Evolutionary conservation across 2,113 vertebrate species (phyloP), one percentile per base, ranked within the genome.

Genomic region (Cyprinus carpio): DNA sequence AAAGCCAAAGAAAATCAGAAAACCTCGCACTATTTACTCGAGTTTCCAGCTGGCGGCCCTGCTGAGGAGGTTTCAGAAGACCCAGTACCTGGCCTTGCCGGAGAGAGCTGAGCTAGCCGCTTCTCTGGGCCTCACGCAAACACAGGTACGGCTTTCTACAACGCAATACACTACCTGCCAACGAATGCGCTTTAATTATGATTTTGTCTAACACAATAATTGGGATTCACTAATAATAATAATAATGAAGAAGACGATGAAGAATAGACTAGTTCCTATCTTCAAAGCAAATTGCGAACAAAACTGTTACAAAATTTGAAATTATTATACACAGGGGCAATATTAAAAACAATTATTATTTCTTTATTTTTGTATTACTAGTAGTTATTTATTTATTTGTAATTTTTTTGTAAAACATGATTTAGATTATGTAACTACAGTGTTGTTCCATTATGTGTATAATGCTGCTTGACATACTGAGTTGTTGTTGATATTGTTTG

Each of bases 1-100:
- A 81, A 99, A 99, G 92, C 97, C 97, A 94, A 99, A 99, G 96
- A 99, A 99, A 94, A 96, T 99, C 83, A 93, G 98, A 85, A 99
- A 99, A 93, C 98, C 98, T 49, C 94, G 98, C 62, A 99, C 98
- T 83, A 99, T 99, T 93, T 99, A 99, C 89, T 99, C 98, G 90
- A 99, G 98, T 84, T 99, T 99, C 93, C 98, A 99, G 89, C 94
- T 99, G 94, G 97, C 97, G 1, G 97, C 98, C 76, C 94, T 99
- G 83, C 97, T 98, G 87, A 93, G 97, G 85, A 95, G 98, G 80
- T 99, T 99, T 93, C 98, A 99, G 89, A 98, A 99, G 93, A 99
- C 98, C 31, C 98, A 99, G 84, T 99, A 99, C 91, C 92, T 99
- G 94, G 98, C 98, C 1, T 92, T 99, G 88, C 98, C 98, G 0